A percentile compares a stretch with the other conserved stretches of the same genome.
Conservation (phyloP, 2,888 invertebrate species). For the Drosophila prostipennis region DNA sequence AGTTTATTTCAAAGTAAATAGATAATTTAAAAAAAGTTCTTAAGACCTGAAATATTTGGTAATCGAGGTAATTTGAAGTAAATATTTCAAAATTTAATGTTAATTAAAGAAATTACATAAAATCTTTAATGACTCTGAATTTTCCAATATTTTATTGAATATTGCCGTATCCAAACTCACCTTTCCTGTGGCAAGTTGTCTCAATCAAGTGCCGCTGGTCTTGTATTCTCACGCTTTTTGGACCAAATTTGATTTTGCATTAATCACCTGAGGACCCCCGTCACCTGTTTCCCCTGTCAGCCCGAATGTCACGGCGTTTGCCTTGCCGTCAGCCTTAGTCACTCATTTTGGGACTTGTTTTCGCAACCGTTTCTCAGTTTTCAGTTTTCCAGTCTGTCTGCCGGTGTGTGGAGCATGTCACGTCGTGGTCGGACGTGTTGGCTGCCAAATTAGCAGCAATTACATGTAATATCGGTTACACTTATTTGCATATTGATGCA, state of each 20-base stretch:
- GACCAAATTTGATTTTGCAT: slow-evolving; percentile 61
- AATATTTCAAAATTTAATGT: too few relatives aligned
- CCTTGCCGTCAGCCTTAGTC: slow-evolving; percentile 79
- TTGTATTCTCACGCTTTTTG: slow-evolving; percentile 72
- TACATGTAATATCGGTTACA: slow-evolving; percentile 81
- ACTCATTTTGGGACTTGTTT: slow-evolving; percentile 62
- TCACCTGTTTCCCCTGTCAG: neutral
- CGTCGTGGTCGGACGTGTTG: slow-evolving; percentile 78
- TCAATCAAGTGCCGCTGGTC: slow-evolving; percentile 32
- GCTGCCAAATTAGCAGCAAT: slow-evolving; percentile 81
- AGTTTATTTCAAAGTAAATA: neutral
- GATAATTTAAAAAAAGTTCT: too few relatives aligned
- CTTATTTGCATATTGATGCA: slow-evolving; percentile 80
- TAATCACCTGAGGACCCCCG: slow-evolving; percentile 48
- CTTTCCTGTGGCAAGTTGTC: slow-evolving; percentile 28
- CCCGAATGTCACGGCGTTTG: slow-evolving; percentile 73
- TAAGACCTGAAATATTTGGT: too few relatives aligned
- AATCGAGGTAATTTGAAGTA: too few relatives aligned
- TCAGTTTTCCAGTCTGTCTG: slow-evolving; percentile 13
- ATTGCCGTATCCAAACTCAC: neutral
- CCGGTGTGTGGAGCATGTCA: slow-evolving; percentile 49
- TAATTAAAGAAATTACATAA: neutral
- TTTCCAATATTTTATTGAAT: neutral
- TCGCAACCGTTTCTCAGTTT: slow-evolving; percentile 60
- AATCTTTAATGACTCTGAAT: neutral